Evolutionary conservation across 2,888 invertebrate species (phyloP).

Genomic region (Sisyra terminalis): DNA sequence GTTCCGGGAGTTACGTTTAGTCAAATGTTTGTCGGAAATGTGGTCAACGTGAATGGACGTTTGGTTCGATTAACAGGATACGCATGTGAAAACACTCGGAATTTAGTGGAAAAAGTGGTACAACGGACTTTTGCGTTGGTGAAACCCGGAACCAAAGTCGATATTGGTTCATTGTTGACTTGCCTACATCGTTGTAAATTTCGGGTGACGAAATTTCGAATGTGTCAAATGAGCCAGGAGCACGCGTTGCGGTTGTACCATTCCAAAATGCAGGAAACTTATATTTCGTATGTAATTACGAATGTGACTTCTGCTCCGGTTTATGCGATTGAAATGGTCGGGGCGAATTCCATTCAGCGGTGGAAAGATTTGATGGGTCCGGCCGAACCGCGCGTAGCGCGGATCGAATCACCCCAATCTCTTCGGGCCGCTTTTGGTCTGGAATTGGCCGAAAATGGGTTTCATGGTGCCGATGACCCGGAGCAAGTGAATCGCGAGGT

Average conservation of each 20-base stretch:
- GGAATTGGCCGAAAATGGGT: slow-evolving; percentile 48
- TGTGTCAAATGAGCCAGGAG: slow-evolving; percentile 46
- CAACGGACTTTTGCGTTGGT: slow-evolving; percentile 62
- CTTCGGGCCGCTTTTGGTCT: slow-evolving; percentile 50
- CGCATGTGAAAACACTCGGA: slow-evolving; percentile 50
- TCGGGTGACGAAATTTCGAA: slow-evolving; percentile 50
- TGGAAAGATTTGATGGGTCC: slow-evolving; percentile 46
- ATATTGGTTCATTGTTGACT: slow-evolving; percentile 58
- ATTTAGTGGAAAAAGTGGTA: slow-evolving; percentile 41
- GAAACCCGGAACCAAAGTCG: slow-evolving; percentile 52
- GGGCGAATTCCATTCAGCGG: slow-evolving; percentile 43
- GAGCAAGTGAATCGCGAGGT: slow-evolving; percentile 36
- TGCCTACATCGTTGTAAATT: slow-evolving; percentile 43
- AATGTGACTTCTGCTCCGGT: slow-evolving; percentile 50
- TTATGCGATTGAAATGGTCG: slow-evolving; percentile 56
- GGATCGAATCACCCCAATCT: slow-evolving; percentile 32
- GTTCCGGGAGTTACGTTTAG: slow-evolving; percentile 45
- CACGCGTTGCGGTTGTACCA: slow-evolving; percentile 48
- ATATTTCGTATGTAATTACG: slow-evolving; percentile 46
- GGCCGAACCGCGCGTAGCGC: slow-evolving; percentile 40
- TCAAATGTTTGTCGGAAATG: slow-evolving; percentile 58
- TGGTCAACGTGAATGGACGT: slow-evolving; percentile 54
- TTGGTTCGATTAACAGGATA: slow-evolving; percentile 56
- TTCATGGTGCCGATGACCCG: slow-evolving; percentile 44
- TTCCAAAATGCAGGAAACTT: slow-evolving; percentile 35